Base-by-base conservation (phyloP, 2,888 invertebrate species). In the Latrodectus elegans region DNA sequence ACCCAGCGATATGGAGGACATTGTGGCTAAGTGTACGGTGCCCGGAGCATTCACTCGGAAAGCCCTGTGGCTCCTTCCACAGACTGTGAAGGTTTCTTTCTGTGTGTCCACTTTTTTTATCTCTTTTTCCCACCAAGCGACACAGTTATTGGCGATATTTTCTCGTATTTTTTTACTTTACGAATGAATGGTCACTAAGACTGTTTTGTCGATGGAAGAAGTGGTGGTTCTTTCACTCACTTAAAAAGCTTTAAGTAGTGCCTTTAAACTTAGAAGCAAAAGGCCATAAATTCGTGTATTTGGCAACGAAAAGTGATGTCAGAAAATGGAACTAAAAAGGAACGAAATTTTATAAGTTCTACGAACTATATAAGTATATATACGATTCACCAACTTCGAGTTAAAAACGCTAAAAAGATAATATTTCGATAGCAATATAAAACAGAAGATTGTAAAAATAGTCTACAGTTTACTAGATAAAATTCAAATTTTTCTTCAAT, bases 21-120 rank as follows among this genome's bases (percentile, higher is more conserved):
- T 71, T 76, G 80, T 80, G 85, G 80, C 84, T 68, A 84, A 84
- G 84, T 84, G 84, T 77, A 74, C 52, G 38, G 60, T 71, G 64
- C 70, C 52, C 38, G 38, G 38, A 74, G 67, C 81, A 81, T 14
- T 83, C 83, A 52, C 12, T 38, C 15, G 84, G 73, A 84, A 84
- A 60, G 12, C 60, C 60, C 14, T 60, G 60, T 60, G 72, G 49
- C 65, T 67, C 68, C 68, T 68, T 49, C 67, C 11, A 17, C 22
- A 53, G n/a, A n/a, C 64, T 76, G n/a, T 17, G 60, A 38, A 75
- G 75, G 53, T 55, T 75, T 11, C 15, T 22, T 52, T 26, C 49
- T 73, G 51, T 17, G 11, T 73, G n/a, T 17, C 73, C 17, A 51
- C 17, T 73, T 60, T 38, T 38, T 38, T 38, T 38, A 38, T 38